Percentiles rank a stretch among this genome's conserved stretches.
Evolutionary conservation across 2,797 vertebrate species (phyloP).

Genomic region (Sebastes iracundus): DNA sequence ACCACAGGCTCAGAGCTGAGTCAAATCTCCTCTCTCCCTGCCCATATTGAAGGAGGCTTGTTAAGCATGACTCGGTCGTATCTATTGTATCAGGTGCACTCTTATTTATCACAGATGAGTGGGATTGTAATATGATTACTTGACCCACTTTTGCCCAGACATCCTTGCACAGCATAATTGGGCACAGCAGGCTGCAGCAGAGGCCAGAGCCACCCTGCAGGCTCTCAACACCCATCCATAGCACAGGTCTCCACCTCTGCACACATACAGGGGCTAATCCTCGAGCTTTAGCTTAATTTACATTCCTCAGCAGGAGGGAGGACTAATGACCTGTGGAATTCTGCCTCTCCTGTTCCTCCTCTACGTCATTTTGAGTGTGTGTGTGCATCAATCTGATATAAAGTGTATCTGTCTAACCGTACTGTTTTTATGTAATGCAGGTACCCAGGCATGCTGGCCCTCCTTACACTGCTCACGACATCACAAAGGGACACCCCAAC

Average conservation of each 20-base stretch:
- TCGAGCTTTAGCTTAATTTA: conserved; percentile 55
- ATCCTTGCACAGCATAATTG: conserved; percentile 26
- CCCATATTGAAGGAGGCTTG: neutral
- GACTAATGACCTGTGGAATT: conserved; percentile 61
- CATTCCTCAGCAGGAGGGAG: conserved; percentile 53
- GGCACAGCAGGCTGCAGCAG: conserved; percentile 28
- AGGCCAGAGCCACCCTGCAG: conserved; percentile 34
- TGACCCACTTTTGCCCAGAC: conserved; percentile 53
- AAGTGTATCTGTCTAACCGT: conserved; percentile 9
- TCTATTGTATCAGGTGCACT: conserved; percentile 37
- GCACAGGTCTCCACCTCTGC: conserved; percentile 47
- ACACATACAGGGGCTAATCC: conserved; percentile 54
- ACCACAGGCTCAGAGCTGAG: conserved; percentile 28
- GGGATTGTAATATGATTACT: conserved; percentile 44
- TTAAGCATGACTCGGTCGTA: conserved; percentile 39
- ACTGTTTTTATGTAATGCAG: conserved; percentile 82
- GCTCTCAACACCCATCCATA: conserved; percentile 32
- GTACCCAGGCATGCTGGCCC: conserved; percentile 93
- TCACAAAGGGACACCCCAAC: conserved; percentile 95
- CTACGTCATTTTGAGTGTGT: neutral
- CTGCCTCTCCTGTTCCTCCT: conserved; percentile 7
- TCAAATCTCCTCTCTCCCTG: conserved; percentile 17
- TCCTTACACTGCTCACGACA: conserved; percentile 92
- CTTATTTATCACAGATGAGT: conserved; percentile 43
- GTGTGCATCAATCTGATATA: neutral